A percentile compares a stretch with the other conserved stretches of the same genome.
Evolutionary conservation across 1,140 invertebrate genomes (phyloP).

Genomic region (Dinoponera quadriceps): DNA sequence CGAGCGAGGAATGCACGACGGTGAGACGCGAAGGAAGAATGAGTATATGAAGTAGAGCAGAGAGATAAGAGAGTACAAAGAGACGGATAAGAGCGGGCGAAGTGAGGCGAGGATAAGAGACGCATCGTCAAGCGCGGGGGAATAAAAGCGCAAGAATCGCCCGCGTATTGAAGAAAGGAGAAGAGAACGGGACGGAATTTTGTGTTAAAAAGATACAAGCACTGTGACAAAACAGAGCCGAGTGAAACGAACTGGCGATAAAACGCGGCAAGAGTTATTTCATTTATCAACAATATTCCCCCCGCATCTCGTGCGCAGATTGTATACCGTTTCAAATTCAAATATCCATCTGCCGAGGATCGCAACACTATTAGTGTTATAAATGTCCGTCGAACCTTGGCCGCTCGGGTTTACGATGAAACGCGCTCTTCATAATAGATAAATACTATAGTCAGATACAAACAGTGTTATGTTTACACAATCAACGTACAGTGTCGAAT

Average conservation of each 20-base stretch:
- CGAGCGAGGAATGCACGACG: neutral
- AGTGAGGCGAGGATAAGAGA: constrained; percentile 1
- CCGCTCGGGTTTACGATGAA: too few relatives aligned
- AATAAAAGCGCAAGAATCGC: constrained; percentile 49
- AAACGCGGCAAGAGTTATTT: neutral
- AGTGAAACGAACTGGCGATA: constrained; percentile 8
- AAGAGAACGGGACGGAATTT: neutral
- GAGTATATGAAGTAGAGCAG: constrained; percentile 46
- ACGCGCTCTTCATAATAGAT: too few relatives aligned
- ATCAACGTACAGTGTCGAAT: too few relatives aligned
- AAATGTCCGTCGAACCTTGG: too few relatives aligned
- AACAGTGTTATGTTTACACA: too few relatives aligned
- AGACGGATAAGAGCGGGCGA: constrained; percentile 24
- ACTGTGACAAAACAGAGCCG: constrained; percentile 19
- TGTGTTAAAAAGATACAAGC: neutral
- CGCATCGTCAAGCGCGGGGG: constrained; percentile 4
- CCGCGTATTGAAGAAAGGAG: neutral
- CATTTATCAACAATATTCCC: neutral
- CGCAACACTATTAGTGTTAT: too few relatives aligned
- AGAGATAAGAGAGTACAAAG: constrained; percentile 39
- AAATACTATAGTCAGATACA: too few relatives aligned
- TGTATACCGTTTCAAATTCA: neutral
- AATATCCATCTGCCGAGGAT: neutral
- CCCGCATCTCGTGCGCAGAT: neutral
- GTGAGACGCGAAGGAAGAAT: neutral